Evolutionary conservation across 2,797 vertebrate genomes (phyloP).

Genomic region (Schizopygopsis malacanthus): DNA sequence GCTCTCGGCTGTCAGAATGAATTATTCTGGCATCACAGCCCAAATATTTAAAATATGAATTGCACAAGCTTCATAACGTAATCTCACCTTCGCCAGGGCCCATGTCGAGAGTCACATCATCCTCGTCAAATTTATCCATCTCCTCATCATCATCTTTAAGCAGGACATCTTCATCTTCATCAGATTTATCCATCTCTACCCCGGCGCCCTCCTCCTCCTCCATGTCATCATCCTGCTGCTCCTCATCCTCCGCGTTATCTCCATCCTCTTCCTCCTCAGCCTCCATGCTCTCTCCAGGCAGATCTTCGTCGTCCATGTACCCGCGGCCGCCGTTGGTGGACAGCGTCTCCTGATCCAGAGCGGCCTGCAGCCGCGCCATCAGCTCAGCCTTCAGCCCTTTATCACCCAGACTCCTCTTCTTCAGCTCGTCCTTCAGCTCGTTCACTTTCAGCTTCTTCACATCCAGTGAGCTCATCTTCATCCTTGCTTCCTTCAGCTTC

Average conservation of each 20-base stretch:
- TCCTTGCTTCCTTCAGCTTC: not conserved
- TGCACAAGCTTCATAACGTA: conserved; percentile 83
- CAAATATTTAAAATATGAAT: conserved; percentile 49
- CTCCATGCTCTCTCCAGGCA: conserved; percentile 76
- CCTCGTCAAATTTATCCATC: conserved; percentile 79
- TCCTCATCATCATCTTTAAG: conserved; percentile 54
- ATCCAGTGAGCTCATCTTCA: conserved; percentile 90
- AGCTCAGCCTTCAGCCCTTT: conserved; percentile 98
- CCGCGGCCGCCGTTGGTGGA: conserved; percentile 60
- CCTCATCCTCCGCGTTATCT: conserved; percentile 58
- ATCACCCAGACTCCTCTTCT: conserved; percentile 91
- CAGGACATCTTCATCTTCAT: conserved; percentile 71
- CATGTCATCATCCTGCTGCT: conserved; percentile 80
- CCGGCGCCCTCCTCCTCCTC: conserved; percentile 77
- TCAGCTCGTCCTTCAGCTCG: conserved; percentile 97
- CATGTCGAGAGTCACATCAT: conserved; percentile 71
- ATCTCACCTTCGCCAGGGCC: conserved; percentile 79
- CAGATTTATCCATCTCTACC: conserved; percentile 64
- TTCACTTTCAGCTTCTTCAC: conserved; percentile 98
- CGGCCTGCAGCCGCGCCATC: conserved; percentile 96
- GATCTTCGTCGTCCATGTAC: conserved; percentile 71
- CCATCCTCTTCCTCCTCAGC: conserved; percentile 70
- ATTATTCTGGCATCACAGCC: conserved; percentile 6
- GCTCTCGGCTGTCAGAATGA: conserved; percentile 26
- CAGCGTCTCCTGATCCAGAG: conserved; percentile 85